A percentile compares a stretch with the other conserved stretches of the same genome.
phyloP scores from a whole-genome alignment of 2,113 vertebrate genomes.

The Agapornis roseicollis region DNA sequence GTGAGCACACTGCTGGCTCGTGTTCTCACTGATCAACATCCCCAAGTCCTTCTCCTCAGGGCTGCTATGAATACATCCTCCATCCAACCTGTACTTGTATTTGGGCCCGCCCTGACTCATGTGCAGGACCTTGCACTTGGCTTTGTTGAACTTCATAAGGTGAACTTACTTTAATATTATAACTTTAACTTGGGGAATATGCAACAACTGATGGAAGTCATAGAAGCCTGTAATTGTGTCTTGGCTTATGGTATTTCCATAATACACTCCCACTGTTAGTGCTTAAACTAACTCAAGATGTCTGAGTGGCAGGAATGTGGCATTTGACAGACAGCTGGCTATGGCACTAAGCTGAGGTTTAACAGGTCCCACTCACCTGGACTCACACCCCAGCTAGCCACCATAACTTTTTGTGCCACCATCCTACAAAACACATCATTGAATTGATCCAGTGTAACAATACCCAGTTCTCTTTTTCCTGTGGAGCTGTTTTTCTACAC shows the following conservation, averaged over 20 bases:
- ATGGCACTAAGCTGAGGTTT: not conserved
- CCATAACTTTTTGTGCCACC: not conserved
- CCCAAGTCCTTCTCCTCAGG: not conserved
- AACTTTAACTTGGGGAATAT: constrained; percentile 7
- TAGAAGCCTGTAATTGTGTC: not conserved
- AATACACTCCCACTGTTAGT: not conserved
- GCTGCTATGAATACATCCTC: not conserved
- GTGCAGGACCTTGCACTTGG: not conserved
- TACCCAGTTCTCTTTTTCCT: not conserved
- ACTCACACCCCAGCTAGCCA: not conserved
- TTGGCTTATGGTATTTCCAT: not conserved
- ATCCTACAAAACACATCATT: fast-evolving
- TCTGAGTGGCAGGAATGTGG: not conserved
- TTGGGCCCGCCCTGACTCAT: not conserved
- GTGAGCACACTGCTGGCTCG: not conserved
- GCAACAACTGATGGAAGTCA: constrained; percentile 18
- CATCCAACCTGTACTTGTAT: not conserved
- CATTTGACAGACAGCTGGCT: not conserved
- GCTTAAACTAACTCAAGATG: not conserved
- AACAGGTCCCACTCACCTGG: not conserved
- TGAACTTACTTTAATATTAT: constrained; percentile 36
- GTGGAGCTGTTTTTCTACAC: not conserved
- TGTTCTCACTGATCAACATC: not conserved
- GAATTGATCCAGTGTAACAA: not conserved
- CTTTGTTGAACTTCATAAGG: not conserved